Base-by-base conservation (phyloP, 2,888 invertebrate genomes). In the Xestoiulus laeticollis region DNA sequence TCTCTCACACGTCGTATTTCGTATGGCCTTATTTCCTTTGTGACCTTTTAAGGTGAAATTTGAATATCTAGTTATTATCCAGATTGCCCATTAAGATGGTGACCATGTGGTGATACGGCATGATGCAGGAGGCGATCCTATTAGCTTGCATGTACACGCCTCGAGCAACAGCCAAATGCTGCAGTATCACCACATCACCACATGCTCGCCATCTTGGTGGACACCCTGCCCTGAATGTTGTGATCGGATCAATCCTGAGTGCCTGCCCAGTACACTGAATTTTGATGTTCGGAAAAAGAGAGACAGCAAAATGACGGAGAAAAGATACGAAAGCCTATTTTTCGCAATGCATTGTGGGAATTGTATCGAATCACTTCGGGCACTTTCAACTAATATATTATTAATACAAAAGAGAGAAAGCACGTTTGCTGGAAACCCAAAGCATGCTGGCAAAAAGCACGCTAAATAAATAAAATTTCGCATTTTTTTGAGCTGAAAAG, bases 341-440 rank as follows among this genome's bases (percentile, higher is more conserved):
- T 0, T 22, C 59, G 59, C 4, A 22, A n/a, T 59, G 59, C 59
- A 59, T 59, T 59, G n/a, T 59, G 59, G 59, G 59, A 59, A 59
- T 1, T 38, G 22, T 59, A 22, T 59, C 22, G 59, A 59, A 59
- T 59, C 59, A 59, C 59, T 59, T 22, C 59, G 22, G 59, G 59
- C 59, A 59, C 59, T 59, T 59, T 59, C 59, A 59, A 59, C 59
- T 59, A 22, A 59, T 59, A 59, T 59, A 59, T 59, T 59, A 59
- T 59, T 59, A 59, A 59, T 59, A 59, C 8, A 4, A 14, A 43
- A 14, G 59, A 59, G n/a, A 59, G 22, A 59, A 22, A 59, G 22
- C 19, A 59, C n/a, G n/a, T 19, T 6, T n/a, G n/a, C 19, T 19
- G n/a, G 5, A 19, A 59, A n/a, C 19, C n/a, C 3, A 38, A 38